Evolutionary conservation across 2,888 invertebrate species (phyloP).

Genomic region (Dioctria linearis): DNA sequence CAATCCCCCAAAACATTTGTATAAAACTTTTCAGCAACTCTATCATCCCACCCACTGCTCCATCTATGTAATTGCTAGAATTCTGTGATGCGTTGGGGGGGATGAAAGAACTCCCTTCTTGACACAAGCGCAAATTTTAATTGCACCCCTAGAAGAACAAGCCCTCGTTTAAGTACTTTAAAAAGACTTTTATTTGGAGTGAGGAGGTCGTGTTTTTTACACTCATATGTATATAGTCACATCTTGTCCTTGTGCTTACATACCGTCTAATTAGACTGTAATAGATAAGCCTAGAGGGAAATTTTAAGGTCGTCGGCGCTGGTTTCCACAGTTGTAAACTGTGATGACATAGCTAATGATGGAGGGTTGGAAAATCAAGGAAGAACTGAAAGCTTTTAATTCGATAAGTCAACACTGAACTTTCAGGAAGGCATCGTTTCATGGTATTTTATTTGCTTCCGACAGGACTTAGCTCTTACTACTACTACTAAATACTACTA

Average conservation of each 20-base stretch:
- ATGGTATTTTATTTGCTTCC: not conserved
- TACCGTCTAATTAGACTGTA: slow-evolving; percentile 44
- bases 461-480: not conserved
- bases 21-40: slow-evolving; percentile 26
- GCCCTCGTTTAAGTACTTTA: slow-evolving; percentile 10
- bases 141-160: slow-evolving; percentile 40
- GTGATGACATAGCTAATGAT: slow-evolving; percentile 43
- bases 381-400: slow-evolving; percentile 46
- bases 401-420: slow-evolving; percentile 41
- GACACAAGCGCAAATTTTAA: slow-evolving; percentile 37
- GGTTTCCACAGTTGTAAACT: not conserved
- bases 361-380: slow-evolving; percentile 29
- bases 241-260: not conserved
- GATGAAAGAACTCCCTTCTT: not conserved
- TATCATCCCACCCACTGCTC: not conserved
- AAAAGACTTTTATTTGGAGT: slow-evolving; percentile 1
- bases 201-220: not conserved
- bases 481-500: not conserved
- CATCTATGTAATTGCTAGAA: not conserved
- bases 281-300: slow-evolving; percentile 33
- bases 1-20: slow-evolving; percentile 15
- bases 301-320: slow-evolving; percentile 20
- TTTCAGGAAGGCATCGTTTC: not conserved
- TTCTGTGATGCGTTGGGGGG: not conserved
- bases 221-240: not conserved